A percentile compares a stretch with the other conserved stretches of the same genome.
These are phyloP conservation scores for Lasiommata megera DNA, from an alignment of 2,888 invertebrate species.

Conservation along the genomic window DNA sequence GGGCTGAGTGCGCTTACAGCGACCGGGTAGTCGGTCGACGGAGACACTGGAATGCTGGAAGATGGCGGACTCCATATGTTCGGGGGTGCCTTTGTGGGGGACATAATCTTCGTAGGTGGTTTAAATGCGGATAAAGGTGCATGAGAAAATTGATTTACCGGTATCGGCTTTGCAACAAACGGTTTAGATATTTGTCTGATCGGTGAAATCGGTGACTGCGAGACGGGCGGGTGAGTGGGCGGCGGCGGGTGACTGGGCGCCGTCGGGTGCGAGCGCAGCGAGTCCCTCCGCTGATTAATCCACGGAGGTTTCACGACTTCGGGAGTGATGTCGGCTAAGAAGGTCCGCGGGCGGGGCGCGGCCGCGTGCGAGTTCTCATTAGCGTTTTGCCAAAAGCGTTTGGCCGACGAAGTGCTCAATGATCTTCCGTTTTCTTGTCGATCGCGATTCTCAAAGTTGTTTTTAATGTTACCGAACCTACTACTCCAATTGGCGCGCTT, in stretches of 20 bases:
- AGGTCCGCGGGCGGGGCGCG: conserved; percentile 45
- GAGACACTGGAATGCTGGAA: conserved; percentile 49
- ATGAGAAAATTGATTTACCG: conserved; percentile 88
- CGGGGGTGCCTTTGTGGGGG: conserved; percentile 56
- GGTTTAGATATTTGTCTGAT: conserved; percentile 63
- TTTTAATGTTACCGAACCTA: conserved; percentile 91
- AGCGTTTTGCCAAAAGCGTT: conserved; percentile 83
- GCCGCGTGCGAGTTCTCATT: conserved; percentile 69
- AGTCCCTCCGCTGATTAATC: conserved; percentile 62
- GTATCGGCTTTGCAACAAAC: conserved; percentile 80
- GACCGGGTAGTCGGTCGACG: conserved; percentile 46
- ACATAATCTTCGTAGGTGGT: conserved; percentile 75
- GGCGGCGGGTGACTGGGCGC: conserved; percentile 31
- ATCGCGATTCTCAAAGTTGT: conserved; percentile 86
- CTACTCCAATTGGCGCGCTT: conserved; percentile 87
- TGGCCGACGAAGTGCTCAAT: conserved; percentile 75
- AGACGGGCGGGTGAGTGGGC: conserved; percentile 22
- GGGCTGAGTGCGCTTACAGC: conserved; percentile 40
- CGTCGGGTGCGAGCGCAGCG: conserved; percentile 38
- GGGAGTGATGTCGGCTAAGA: conserved; percentile 49
- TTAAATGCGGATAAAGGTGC: conserved; percentile 89
- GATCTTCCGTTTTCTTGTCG: conserved; percentile 58
- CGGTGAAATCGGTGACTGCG: conserved; percentile 43
- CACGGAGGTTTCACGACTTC: conserved; percentile 67
- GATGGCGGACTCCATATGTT: conserved; percentile 74